Evolutionary conservation across 2,797 vertebrate species (phyloP).

Genomic region (Galagoides demidoff): DNA sequence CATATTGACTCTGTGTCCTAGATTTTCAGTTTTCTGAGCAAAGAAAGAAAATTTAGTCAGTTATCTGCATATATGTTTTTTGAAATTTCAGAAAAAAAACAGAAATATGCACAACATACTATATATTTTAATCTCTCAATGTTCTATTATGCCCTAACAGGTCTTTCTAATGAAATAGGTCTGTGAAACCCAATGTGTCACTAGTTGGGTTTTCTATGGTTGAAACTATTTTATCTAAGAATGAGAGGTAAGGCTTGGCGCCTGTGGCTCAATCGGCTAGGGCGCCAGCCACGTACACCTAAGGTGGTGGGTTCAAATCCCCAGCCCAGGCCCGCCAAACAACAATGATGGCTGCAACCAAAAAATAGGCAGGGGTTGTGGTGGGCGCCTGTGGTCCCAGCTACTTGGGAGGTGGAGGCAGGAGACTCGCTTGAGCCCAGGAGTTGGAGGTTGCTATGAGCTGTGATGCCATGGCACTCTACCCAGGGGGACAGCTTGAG

Average conservation of each 20-base stretch:
- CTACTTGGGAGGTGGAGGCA: too few relatives aligned
- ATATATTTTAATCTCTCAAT: not conserved
- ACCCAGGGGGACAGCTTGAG: too few relatives aligned
- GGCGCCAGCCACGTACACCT: too few relatives aligned
- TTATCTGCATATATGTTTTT: not conserved
- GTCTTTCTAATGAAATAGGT: not conserved
- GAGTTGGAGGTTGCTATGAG: too few relatives aligned
- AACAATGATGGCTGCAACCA: too few relatives aligned
- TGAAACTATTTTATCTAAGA: not conserved
- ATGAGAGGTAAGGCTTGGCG: not conserved
- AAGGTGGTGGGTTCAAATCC: too few relatives aligned
- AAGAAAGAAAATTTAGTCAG: not conserved
- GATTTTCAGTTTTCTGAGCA: slow-evolving; percentile 39
- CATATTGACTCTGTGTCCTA: not conserved
- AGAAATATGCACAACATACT: not conserved
- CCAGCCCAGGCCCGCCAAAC: too few relatives aligned
- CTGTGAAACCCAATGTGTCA: not conserved
- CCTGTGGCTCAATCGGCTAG: too few relatives aligned
- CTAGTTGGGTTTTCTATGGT: not conserved
- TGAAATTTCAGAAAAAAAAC: not conserved
- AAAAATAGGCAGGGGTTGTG: too few relatives aligned
- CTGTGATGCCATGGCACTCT: too few relatives aligned
- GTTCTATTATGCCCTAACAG: not conserved
- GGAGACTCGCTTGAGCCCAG: too few relatives aligned
- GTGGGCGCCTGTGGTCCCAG: too few relatives aligned